Conservation (phyloP, 2,888 invertebrate genomes). For the Philaethria dido region DNA sequence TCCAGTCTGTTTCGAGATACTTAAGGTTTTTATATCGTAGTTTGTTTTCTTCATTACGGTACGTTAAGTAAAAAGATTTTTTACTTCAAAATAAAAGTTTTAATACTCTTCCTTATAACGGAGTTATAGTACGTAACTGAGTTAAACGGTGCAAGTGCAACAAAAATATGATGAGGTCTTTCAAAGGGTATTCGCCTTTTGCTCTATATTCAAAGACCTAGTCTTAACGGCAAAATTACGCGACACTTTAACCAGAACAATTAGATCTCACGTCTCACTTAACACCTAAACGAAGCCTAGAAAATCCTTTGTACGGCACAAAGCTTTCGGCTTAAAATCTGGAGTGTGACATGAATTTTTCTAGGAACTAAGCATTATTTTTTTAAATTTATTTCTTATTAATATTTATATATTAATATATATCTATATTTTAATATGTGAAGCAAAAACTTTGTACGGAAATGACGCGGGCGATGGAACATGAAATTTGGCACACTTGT, state of each 20-base stretch:
- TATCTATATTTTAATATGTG: too few species aligned
- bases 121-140: background rate
- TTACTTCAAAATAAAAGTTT: background rate
- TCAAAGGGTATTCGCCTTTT: conserved; percentile 30
- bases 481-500: too few species aligned
- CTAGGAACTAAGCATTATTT: background rate
- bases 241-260: conserved; percentile 39
- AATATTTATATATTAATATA: background rate
- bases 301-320: conserved; percentile 38
- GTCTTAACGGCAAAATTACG: conserved; percentile 34
- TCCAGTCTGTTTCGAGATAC: background rate
- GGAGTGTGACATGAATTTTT: conserved; percentile 13
- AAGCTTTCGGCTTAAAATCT: conserved; percentile 22
- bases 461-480: too few species aligned
- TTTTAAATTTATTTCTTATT: background rate
- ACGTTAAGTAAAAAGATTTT: background rate
- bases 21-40: background rate
- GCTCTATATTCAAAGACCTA: conserved; percentile 37
- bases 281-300: conserved; percentile 36
- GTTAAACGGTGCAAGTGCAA: background rate
- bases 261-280: conserved; percentile 39
- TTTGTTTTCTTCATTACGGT: background rate
- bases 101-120: background rate
- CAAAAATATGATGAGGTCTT: background rate
- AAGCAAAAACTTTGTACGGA: too few species aligned